These are phyloP conservation scores for Leptocoma aspasia DNA, from an alignment of 2,113 vertebrate genomes.

Conservation along the genomic window DNA sequence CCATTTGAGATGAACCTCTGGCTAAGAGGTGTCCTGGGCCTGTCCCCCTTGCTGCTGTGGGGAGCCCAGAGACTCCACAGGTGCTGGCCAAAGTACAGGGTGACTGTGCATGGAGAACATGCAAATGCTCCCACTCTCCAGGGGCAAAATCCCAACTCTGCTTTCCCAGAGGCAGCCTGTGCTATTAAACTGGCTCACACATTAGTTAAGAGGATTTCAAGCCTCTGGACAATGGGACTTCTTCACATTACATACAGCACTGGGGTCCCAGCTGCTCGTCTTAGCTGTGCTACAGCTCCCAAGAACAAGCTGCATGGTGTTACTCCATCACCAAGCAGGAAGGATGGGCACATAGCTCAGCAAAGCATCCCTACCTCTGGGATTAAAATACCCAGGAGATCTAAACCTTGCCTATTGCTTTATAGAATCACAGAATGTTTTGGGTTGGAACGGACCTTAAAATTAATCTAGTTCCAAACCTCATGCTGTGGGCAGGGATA, in stretches of 20 bases:
- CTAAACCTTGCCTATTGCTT: not conserved
- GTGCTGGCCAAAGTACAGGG: not conserved
- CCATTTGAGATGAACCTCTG: not conserved
- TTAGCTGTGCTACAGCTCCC: accelerated
- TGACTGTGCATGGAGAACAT: accelerated
- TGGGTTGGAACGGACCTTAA: not conserved
- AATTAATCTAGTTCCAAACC: not conserved
- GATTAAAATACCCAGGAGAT: not conserved
- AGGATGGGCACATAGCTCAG: not conserved
- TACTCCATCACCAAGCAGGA: not conserved
- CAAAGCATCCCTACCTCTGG: not conserved
- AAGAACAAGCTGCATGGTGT: not conserved
- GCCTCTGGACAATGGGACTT: not conserved
- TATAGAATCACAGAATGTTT: not conserved
- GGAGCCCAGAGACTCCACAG: not conserved
- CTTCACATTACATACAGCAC: not conserved
- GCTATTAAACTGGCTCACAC: not conserved
- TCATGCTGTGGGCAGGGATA: not conserved
- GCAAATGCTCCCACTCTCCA: not conserved
- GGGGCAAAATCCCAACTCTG: not conserved
- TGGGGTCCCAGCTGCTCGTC: not conserved
- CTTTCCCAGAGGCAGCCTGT: not conserved
- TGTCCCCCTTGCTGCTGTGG: not conserved
- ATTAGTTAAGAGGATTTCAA: not conserved
- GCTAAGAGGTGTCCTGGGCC: not conserved